Evolutionary conservation across 1,140 invertebrate species (phyloP), one percentile per base, ranked within the genome.

Genomic region (Aphelinus certus): DNA sequence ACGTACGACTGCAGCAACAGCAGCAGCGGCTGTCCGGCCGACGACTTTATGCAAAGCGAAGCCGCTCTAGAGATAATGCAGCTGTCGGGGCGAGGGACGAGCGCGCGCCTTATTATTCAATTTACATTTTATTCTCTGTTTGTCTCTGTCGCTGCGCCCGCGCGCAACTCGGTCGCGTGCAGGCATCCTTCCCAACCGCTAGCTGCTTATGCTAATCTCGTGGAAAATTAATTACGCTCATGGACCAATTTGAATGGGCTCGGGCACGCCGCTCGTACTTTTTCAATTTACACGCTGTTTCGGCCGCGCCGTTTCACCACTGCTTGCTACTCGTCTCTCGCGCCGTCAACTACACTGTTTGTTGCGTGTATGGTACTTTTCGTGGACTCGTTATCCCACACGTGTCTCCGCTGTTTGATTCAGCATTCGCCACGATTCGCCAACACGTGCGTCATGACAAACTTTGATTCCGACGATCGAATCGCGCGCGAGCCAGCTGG

Each of bases 161-260:
- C 69, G 26, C 26, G 26, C 26, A 26, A 26, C 26, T 26, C 26
- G 26, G 26, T 0, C 26, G 26, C 26, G 26, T 26, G 26, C 26
- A 26, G 26, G 26, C 26, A 26, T 26, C 26, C 26, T 26, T 26
- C 26, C 26, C 26, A 26, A 26, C 0, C 26, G 26, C 26, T 26
- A 1, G 47, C 10, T 63, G 51, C 62, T 61, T 61, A 47, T 26
- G n/a, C 61, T 63, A 71, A 71, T 64, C 60, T 55, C 46, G 5
- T 4, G 9, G 5, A 42, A 63, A 71, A 71, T 63, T 71, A 63
- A 71, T 63, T 71, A 71, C 70, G 48, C 49, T 45, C n/a, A 61
- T 70, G 48, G 57, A 61, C 57, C 45, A 60, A 60, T 60, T 60
- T 4, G 26, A 7, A 2, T 4, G 58, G 26, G 26, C 55, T n/a